Evolutionary conservation across 1,140 invertebrate species (phyloP).

Genomic region (Dendroctonus ponderosae): DNA sequence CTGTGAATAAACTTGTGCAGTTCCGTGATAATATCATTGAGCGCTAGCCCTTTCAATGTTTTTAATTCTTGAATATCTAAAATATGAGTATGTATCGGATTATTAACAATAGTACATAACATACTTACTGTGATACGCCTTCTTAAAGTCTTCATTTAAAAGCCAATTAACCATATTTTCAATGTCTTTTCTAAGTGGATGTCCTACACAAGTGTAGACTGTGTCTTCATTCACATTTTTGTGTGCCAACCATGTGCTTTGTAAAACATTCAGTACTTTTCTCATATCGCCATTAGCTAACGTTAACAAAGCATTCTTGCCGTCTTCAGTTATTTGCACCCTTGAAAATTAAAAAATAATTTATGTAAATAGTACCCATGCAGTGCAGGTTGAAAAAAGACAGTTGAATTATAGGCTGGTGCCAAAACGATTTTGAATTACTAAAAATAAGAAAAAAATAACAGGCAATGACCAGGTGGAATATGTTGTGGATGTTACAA

Average conservation of each 20-base stretch:
- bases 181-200: constrained; percentile 89
- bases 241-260: constrained; percentile 81
- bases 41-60: constrained; percentile 81
- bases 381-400: too few species aligned
- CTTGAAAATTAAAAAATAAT: constrained; percentile 54
- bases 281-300: constrained; percentile 98
- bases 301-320: constrained; percentile 85
- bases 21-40: constrained; percentile 88
- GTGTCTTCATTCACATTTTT: constrained; percentile 84
- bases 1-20: constrained; percentile 81
- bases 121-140: constrained; percentile 89
- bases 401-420: too few species aligned
- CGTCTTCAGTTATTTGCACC: constrained; percentile 84
- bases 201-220: constrained; percentile 95
- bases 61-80: constrained; percentile 83
- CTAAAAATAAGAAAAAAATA: too few species aligned
- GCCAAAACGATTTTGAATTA: too few species aligned
- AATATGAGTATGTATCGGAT: neutral
- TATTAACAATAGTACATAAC: constrained; percentile 2
- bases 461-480: too few species aligned
- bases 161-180: constrained; percentile 86
- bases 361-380: too few species aligned
- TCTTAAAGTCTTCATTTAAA: constrained; percentile 80
- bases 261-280: constrained; percentile 92
- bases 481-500: too few species aligned